These are phyloP conservation scores for Paragorgia papillata DNA, from an alignment of 92 coral and sea anemone species.

Conservation along the genomic window DNA sequence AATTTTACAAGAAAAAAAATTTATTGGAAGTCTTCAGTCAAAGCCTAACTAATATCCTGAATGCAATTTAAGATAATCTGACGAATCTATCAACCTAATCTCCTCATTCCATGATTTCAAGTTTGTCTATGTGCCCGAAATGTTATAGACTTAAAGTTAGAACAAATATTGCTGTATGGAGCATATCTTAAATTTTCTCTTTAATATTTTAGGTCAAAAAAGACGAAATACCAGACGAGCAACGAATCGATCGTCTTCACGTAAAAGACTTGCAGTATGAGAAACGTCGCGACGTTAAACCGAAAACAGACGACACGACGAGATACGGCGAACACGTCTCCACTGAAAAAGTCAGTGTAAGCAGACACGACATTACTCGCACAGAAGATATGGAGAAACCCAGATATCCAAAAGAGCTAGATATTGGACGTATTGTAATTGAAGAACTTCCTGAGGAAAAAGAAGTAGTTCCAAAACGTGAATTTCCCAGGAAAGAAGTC, in stretches of 20 bases:
- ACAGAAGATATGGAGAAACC: neutral
- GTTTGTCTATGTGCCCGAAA: neutral
- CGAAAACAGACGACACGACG: slow-evolving; percentile 20
- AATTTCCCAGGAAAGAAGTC: neutral
- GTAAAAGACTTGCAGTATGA: slow-evolving; percentile 9
- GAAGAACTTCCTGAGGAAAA: slow-evolving; percentile 38
- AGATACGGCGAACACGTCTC: neutral
- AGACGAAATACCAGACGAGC: neutral
- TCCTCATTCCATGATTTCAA: neutral
- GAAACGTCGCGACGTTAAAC: neutral
- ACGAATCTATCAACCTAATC: no score
- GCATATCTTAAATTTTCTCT: neutral
- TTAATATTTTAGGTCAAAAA: neutral
- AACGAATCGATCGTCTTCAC: neutral
- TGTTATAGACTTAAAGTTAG: neutral
- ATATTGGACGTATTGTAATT: slow-evolving; percentile 4
- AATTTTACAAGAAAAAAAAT: no score
- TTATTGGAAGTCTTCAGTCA: no score
- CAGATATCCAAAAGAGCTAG: neutral
- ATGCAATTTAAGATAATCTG: no score
- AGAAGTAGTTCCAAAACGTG: slow-evolving; percentile 3
- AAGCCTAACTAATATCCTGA: no score
- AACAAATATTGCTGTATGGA: neutral
- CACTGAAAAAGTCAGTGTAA: neutral
- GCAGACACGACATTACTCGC: slow-evolving; percentile 6